Evolutionary conservation across 1,140 invertebrate genomes (phyloP).

Genomic region (Drosophila novamexicana): DNA sequence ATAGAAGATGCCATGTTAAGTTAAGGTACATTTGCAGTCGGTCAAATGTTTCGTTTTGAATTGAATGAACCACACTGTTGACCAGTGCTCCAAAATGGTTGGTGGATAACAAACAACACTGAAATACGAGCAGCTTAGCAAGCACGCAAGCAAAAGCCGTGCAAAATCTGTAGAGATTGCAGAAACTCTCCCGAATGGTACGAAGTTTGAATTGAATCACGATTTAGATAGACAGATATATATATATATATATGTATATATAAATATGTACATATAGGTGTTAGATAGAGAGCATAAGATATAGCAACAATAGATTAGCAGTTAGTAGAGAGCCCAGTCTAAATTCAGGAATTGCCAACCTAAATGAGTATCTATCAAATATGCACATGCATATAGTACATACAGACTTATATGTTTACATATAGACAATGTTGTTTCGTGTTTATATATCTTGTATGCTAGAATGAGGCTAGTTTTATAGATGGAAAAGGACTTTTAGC

Average conservation of each 20-base stretch:
- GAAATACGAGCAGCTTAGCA: slow-evolving; percentile 39
- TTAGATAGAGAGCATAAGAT: slow-evolving; percentile 1
- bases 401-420: background rate
- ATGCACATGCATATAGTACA: slow-evolving; percentile 3
- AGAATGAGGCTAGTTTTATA: background rate
- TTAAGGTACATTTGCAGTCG: slow-evolving; percentile 3
- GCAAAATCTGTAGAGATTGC: slow-evolving; percentile 2
- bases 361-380: slow-evolving; percentile 10
- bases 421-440: background rate
- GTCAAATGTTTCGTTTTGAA: slow-evolving; percentile 8
- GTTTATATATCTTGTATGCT: background rate
- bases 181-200: background rate
- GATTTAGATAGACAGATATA: slow-evolving; percentile 1
- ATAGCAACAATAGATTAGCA: slow-evolving; percentile 15
- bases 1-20: background rate
- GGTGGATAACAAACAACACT: slow-evolving; percentile 14
- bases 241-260: background rate
- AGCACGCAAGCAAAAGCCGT: slow-evolving; percentile 41
- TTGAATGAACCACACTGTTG: background rate
- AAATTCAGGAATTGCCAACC: background rate
- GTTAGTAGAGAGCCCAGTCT: slow-evolving; percentile 9
- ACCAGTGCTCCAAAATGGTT: slow-evolving; percentile 13
- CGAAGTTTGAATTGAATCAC: background rate
- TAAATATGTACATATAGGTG: background rate
- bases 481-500: slow-evolving; percentile 3